A percentile compares a stretch with the other conserved stretches of the same genome.
Conservation (phyloP, 2,113 vertebrate species). For the Leptobrachium leishanense region DNA sequence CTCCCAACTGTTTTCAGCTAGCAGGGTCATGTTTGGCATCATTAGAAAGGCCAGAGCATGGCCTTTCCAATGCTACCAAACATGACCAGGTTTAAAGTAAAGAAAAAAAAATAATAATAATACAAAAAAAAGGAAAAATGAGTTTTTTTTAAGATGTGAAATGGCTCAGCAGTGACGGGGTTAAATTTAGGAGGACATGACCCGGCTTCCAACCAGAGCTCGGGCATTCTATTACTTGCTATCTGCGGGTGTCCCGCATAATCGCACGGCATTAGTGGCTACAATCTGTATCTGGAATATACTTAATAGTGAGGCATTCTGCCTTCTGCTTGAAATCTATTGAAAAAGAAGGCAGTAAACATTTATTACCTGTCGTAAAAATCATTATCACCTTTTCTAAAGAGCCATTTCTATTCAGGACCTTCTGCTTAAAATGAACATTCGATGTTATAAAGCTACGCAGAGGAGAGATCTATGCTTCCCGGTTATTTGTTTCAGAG, state of each 20-base stretch:
- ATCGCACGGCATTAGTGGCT: constrained; percentile 22
- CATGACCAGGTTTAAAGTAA: too few species aligned
- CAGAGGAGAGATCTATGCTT: not conserved
- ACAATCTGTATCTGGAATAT: not conserved
- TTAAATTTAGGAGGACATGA: too few species aligned
- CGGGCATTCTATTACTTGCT: not conserved
- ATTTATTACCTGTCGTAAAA: constrained; percentile 41
- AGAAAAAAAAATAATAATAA: too few species aligned
- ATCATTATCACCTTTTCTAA: constrained; percentile 44
- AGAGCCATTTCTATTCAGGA: constrained; percentile 41
- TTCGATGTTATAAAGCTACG: constrained; percentile 14
- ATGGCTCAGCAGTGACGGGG: too few species aligned
- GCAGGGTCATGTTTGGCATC: too few species aligned
- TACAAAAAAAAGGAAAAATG: too few species aligned
- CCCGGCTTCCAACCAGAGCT: not conserved
- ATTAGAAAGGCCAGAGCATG: too few species aligned
- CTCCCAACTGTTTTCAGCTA: too few species aligned
- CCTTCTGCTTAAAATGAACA: constrained; percentile 27
- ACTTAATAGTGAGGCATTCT: constrained; percentile 1
- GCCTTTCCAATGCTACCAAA: too few species aligned
- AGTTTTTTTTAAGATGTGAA: too few species aligned
- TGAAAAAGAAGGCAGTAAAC: constrained; percentile 35
- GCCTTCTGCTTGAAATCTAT: constrained; percentile 17
- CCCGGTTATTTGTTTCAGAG: not conserved
- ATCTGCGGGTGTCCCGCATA: constrained; percentile 13